Base-by-base conservation (phyloP, 92 coral and sea anemone genomes). In the Hydrozoanthus gracilis region DNA sequence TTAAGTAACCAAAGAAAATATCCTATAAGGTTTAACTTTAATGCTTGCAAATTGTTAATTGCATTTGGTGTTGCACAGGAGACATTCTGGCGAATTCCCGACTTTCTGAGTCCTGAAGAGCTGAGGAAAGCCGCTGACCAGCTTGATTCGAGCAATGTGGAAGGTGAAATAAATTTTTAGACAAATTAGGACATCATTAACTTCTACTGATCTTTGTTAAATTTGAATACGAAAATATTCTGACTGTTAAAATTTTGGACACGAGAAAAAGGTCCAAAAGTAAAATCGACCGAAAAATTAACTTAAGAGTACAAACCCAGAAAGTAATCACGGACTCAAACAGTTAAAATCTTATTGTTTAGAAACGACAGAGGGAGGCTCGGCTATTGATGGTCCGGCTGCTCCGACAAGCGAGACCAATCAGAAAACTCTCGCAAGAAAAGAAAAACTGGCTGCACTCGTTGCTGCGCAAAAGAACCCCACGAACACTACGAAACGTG, bases 41-140 rank as follows among this genome's bases (percentile, higher is more conserved):
- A 9, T 5, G 70, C 15, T 27, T 48, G 13, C 17, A 27, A 2
- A 51, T 44, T 45, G 64, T 62, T 44, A 44, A 6, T 35, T 8
- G 10, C 18, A 7, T 55, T 44, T 71, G 69, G 49, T 64, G 5
- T 49, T 70, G 44, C 3, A 7, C 54, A 96, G 99, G 98, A 96
- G 86, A 91, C 96, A 8, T 96, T 92, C 72, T 96, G 99, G 99
- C 89, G 99, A 71, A 96, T 96, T 54, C 99, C 99, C 16, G 82
- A 77, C 5, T 83, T 48, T 49, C 88, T 96, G 62, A 72, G 87
- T 48, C 95, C 96, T 27, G 94, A 86, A 12, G 84, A 89, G 76
- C 90, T 96, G 13, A 91, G 96, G 20, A 84, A 89, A 52, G 96
- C 96, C 15, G 96, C 92, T 15, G 89, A 89, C 77, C 95, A 93